Evolutionary conservation across 2,113 vertebrate genomes (phyloP), one percentile per base, ranked within the genome.

Genomic region (Lamprologus speciosus): DNA sequence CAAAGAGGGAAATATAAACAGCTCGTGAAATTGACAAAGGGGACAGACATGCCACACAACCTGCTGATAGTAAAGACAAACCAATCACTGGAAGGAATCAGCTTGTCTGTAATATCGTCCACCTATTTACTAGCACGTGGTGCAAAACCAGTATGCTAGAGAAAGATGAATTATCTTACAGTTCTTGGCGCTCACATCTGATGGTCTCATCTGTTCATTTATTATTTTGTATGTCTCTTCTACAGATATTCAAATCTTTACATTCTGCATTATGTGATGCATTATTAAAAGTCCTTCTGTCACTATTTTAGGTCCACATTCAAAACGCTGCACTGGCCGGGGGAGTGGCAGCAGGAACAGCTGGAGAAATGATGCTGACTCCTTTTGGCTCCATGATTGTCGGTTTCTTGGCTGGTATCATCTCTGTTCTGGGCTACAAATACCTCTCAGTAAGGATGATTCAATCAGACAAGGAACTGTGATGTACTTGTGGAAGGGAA

Each of bases 321-420:
- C 98, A 99, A 87, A 98, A 99, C 1, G 97, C 98, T 2, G 96
- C 97, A 0, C 87, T 99, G 95, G 98, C 98, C 0, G 96, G 97
- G 0, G 95, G 94, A 1, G 98, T 98, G 0, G 88, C 97, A 5
- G 97, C 97, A 35, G 98, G 98, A 11, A 99, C 98, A 2, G 95
- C 98, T 0, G 97, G 96, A 3, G 98, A 99, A 90, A 99, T 99
- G 98, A 97, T 98, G 97, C 90, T 98, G 88, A 98, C 98, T 0
- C 97, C 98, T 1, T 97, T 96, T 0, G 98, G 98, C 53, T 97
- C 98, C 21, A 97, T 99, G 95, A 95, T 95, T 0, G 97, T 97
- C 0, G 98, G 98, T 3, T 96, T 98, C 82, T 21, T 99, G 87
- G 98, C 97, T 0, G 98, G 98, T 2, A 92, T 97, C 5, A 95